phyloP scores from a whole-genome alignment of 1,140 invertebrate species.

The Schmidtea mediterranea region DNA sequence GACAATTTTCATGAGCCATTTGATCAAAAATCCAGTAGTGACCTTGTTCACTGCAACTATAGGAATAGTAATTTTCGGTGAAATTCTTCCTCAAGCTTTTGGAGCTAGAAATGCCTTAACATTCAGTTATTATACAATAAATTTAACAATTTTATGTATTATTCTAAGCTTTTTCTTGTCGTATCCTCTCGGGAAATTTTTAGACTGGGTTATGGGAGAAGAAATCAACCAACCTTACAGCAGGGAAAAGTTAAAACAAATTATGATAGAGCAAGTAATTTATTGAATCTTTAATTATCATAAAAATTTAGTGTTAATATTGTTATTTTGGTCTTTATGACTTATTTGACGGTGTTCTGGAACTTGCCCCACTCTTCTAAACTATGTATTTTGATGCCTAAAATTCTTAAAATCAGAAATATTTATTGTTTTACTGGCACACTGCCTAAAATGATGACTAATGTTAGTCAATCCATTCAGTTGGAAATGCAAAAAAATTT shows the following conservation, averaged over 20 bases:
- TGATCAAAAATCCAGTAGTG: conserved; percentile 48
- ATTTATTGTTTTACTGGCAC: no score
- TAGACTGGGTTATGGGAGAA: conserved; percentile 52
- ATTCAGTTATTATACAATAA: conserved; percentile 73
- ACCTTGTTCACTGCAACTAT: conserved; percentile 46
- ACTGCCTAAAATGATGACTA: no score
- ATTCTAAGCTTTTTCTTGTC: conserved; percentile 65
- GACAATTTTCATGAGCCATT: conserved; percentile 70
- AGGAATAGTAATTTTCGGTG: conserved; percentile 77
- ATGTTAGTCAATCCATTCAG: no score
- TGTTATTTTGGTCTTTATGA: no score
- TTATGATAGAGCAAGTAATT: conserved; percentile 1
- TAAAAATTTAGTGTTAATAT: no score
- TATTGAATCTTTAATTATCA: no score
- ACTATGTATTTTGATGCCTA: no score
- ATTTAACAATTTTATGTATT: conserved; percentile 78
- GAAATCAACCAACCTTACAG: conserved; percentile 2
- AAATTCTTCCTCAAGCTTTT: conserved; percentile 68
- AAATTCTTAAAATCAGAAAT: no score
- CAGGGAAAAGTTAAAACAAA: neutral
- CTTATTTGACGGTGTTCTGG: no score
- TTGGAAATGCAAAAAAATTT: no score
- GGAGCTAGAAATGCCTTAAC: conserved; percentile 79
- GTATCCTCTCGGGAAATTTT: conserved; percentile 65
- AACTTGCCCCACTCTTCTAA: no score